These are phyloP conservation scores for Ametastegia equiseti DNA, from an alignment of 2,888 invertebrate species.

Conservation along the genomic window DNA sequence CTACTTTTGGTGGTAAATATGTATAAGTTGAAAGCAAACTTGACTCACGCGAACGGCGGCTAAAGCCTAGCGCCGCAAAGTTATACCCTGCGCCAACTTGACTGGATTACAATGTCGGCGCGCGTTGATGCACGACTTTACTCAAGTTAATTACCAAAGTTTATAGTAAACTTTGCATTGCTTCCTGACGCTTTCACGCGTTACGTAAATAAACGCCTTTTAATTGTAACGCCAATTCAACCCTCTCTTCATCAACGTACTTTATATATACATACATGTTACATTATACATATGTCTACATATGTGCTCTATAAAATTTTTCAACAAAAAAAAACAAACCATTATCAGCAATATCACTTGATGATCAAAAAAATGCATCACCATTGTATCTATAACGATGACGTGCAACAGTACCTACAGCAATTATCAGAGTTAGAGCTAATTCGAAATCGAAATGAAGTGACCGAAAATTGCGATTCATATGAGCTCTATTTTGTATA, in stretches of 20 bases:
- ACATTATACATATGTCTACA: no score
- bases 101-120: not conserved
- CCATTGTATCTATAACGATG: no score
- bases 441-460: no score
- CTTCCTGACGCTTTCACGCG: not conserved
- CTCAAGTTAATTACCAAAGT: conserved; percentile 36
- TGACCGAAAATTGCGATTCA: no score
- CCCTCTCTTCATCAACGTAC: not conserved
- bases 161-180: not conserved
- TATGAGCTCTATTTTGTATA: no score
- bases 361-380: no score
- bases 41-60: not conserved
- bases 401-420: no score
- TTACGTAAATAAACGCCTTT: conserved; percentile 7
- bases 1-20: conserved; percentile 1
- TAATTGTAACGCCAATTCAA: not conserved
- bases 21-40: not conserved
- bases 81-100: conserved; percentile 11
- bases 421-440: no score
- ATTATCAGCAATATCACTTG: not conserved
- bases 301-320: no score
- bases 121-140: conserved; percentile 33
- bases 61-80: not conserved
- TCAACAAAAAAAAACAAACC: not conserved
- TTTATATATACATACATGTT: no score